phyloP scores from a whole-genome alignment of 1,140 invertebrate species.

The Neodiprion pinetum region DNA sequence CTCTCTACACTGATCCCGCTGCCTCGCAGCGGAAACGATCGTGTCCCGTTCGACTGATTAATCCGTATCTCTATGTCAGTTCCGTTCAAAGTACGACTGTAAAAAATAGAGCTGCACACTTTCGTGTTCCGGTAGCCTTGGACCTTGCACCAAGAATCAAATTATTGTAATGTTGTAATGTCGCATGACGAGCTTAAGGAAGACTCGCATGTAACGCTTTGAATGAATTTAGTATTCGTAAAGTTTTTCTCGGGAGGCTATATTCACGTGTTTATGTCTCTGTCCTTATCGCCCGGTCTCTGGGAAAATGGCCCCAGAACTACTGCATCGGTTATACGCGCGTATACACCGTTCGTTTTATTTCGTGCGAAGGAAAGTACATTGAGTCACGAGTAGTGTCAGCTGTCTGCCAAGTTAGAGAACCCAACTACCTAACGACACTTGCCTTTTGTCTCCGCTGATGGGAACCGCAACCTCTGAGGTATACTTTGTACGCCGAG shows the following conservation, averaged over 20 bases:
- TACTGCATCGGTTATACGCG: neutral
- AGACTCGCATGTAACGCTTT: neutral
- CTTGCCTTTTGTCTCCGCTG: neutral
- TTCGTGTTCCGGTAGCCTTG: too few species aligned
- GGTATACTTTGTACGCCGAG: neutral
- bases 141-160: neutral
- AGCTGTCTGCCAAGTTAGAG: neutral
- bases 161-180: neutral
- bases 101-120: too few species aligned
- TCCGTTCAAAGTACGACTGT: too few species aligned
- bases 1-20: too few species aligned
- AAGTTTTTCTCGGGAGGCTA: neutral
- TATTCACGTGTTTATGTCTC: neutral
- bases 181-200: neutral
- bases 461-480: neutral
- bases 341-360: neutral
- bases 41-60: too few species aligned
- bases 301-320: too few species aligned
- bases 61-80: too few species aligned
- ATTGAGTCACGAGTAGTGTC: neutral
- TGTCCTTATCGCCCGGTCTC: too few species aligned
- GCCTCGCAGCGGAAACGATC: too few species aligned
- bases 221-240: neutral
- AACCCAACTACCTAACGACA: neutral
- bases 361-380: neutral